A percentile compares a stretch with the other conserved stretches of the same genome.
phyloP scores from a whole-genome alignment of 2,113 vertebrate species.

The Paradoxurus hermaphroditus region DNA sequence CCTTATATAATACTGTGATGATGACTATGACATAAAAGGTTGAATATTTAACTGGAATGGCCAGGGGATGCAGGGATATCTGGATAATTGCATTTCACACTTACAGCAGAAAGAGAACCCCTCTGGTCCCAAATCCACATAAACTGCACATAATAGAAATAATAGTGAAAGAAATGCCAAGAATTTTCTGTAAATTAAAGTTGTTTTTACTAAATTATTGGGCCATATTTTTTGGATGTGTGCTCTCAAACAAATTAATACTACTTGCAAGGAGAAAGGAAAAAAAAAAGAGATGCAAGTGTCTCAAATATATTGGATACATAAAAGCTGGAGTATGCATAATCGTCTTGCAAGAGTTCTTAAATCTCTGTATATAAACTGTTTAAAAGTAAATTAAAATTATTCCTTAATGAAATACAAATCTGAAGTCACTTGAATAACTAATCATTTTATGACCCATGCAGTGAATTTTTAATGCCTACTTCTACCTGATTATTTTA shows the following conservation, averaged over 20 bases:
- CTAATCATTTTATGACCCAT: conserved; percentile 88
- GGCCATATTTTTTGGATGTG: conserved; percentile 76
- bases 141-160: conserved; percentile 71
- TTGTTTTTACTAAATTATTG: conserved; percentile 65
- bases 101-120: not conserved
- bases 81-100: conserved; percentile 40
- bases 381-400: conserved; percentile 89
- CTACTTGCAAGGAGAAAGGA: conserved; percentile 36
- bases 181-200: conserved; percentile 75
- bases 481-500: conserved; percentile 87
- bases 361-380: conserved; percentile 87
- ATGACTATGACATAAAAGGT: not conserved
- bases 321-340: conserved; percentile 82
- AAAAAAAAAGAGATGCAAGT: conserved; percentile 46
- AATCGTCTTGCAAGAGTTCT: conserved; percentile 83
- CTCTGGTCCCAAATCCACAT: conserved; percentile 44
- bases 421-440: conserved; percentile 87
- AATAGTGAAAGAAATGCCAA: conserved; percentile 71
- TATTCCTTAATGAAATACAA: conserved; percentile 89
- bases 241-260: conserved; percentile 82
- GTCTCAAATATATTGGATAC: conserved; percentile 80
- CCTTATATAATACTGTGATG: not conserved
- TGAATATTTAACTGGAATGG: not conserved
- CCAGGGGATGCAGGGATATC: not conserved
- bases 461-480: conserved; percentile 87